Conservation (phyloP, 2,113 vertebrate genomes). For the Ondatra zibethicus region DNA sequence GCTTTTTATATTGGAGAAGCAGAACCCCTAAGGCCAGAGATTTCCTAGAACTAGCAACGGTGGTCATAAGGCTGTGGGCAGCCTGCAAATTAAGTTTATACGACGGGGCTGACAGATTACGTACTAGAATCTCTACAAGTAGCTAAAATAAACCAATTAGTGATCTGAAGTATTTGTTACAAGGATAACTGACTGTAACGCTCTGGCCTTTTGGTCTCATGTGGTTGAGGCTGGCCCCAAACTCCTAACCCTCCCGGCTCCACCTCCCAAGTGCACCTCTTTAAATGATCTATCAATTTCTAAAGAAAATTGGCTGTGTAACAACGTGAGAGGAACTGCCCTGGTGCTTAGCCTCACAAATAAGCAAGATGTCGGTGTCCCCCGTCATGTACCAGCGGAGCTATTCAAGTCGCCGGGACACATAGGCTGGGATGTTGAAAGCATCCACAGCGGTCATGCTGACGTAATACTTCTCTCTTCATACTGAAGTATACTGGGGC, state of each 20-base stretch:
- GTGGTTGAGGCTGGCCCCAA: not conserved
- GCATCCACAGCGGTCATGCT: not conserved
- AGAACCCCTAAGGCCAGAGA: not conserved
- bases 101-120: not conserved
- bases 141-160: not conserved
- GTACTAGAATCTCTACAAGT: not conserved
- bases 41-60: not conserved
- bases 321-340: not conserved
- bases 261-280: not conserved
- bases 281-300: not conserved
- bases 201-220: not conserved
- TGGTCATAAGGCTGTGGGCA: not conserved
- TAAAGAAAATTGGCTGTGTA: not conserved
- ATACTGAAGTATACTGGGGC: accelerated
- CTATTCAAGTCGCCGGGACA: not conserved
- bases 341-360: not conserved
- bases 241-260: not conserved
- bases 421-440: not conserved
- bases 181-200: not conserved
- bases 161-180: not conserved
- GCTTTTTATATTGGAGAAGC: not conserved
- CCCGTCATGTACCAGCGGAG: not conserved
- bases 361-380: not conserved
- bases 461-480: not conserved
- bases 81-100: not conserved